Base-by-base conservation (phyloP, 2,797 vertebrate species). In the Acipenser oxyrinchus region DNA sequence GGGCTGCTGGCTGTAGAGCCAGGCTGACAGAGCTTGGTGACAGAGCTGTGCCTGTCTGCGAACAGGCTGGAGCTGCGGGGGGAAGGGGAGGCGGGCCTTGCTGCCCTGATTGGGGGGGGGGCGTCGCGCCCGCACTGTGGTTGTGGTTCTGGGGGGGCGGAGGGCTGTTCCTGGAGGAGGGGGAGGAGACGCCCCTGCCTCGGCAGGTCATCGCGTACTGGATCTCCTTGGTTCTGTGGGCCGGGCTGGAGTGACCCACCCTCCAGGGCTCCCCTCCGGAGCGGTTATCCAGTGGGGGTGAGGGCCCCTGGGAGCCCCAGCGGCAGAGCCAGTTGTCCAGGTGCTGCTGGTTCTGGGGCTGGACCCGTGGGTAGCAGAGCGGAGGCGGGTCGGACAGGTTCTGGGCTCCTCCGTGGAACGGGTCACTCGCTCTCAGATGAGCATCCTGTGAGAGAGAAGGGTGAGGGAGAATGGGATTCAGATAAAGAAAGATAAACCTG, bases 361-460 rank as follows among this genome's bases (percentile, higher is more conserved):
- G 70, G 15, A 73, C 70, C 8, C 72, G 71, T 70, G 75, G 89
- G 82, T 96, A 98, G 77, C 91, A 95, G 72, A 94, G 69, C n/a
- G 94, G 90, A 37, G 95, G 96, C 0, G 96, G 96, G 6, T 93
- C 91, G 0, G 96, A 95, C 76, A 97, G 94, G 85, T 93, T 91
- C 81, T 91, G 89, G 1, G 94, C 95, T 77, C 90, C 92, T 58
- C 95, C 95, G 0, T 86, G 84, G 71, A 92, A 97, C 0, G 95
- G 93, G 68, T 95, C 87, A 77, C 95, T 97, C 77, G 95, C 95
- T 75, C 87, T 98, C 86, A 97, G 87, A 87, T 97, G 97, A 81
- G 95, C 95, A 74, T 99, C 95, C 79, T 98, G 95, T 58, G 94
- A 98, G 63, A 71, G 23, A 53, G 6, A 60, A 1, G 51, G 12